These are phyloP conservation scores for Triops cancriformis DNA, from an alignment of 1,140 invertebrate species.

Conservation along the genomic window DNA sequence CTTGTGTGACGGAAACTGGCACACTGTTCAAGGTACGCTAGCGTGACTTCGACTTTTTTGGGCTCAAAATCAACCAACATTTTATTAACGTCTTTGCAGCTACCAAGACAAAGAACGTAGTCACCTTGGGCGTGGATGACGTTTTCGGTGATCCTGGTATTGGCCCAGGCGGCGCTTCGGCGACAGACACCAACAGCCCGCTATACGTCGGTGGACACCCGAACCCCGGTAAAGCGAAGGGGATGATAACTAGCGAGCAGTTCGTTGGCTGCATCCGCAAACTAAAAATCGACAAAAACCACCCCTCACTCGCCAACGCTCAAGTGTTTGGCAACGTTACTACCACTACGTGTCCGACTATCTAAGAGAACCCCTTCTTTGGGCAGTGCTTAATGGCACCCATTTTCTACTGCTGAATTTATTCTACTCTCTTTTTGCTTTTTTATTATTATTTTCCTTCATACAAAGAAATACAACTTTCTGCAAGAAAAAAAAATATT, in stretches of 20 bases:
- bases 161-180: slow-evolving; percentile 52
- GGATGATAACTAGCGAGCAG: slow-evolving; percentile 51
- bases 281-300: slow-evolving; percentile 34
- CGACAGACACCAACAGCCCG: slow-evolving; percentile 70
- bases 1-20: slow-evolving; percentile 91
- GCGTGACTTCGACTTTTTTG: background rate
- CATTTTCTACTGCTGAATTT: background rate
- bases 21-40: slow-evolving; percentile 66
- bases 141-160: slow-evolving; percentile 54
- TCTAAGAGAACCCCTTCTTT: slow-evolving; percentile 27
- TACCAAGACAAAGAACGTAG: slow-evolving; percentile 71
- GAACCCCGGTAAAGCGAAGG: slow-evolving; percentile 41
- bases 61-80: background rate
- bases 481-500: background rate
- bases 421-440: background rate
- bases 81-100: slow-evolving; percentile 48
- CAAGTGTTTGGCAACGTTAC: slow-evolving; percentile 34
- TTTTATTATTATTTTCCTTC: background rate
- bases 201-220: slow-evolving; percentile 84
- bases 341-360: slow-evolving; percentile 33
- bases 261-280: slow-evolving; percentile 71
- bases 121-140: slow-evolving; percentile 70
- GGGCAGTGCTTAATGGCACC: background rate
- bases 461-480: background rate
- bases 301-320: slow-evolving; percentile 31